Percentiles rank a stretch among this genome's conserved stretches.
These are phyloP conservation scores for Campoplex nolae DNA, from an alignment of 2,888 invertebrate species.

Conservation along the genomic window DNA sequence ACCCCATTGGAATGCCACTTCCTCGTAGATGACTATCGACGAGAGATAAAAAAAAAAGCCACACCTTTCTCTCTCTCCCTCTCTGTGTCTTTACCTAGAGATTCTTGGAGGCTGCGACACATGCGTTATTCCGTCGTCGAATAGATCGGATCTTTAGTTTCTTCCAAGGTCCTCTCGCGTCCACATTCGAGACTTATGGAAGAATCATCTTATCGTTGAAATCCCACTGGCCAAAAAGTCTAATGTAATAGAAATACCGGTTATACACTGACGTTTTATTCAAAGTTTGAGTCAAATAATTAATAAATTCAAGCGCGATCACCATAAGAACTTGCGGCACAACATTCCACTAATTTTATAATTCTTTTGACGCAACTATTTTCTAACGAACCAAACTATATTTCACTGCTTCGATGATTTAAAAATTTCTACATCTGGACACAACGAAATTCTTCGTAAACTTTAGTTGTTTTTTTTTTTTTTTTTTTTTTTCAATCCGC, in stretches of 20 bases:
- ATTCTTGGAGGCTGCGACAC: conserved; percentile 59
- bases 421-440: too few relatives aligned
- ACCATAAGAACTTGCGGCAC: background rate
- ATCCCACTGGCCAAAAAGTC: conserved; percentile 2
- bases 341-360: background rate
- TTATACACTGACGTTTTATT: conserved; percentile 3
- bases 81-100: conserved; percentile 15
- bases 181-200: background rate
- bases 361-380: too few relatives aligned
- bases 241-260: conserved; percentile 10
- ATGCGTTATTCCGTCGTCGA: conserved; percentile 59
- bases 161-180: conserved; percentile 21
- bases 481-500: background rate
- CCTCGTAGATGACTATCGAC: conserved; percentile 66
- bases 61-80: conserved; percentile 12
- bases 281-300: background rate
- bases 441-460: too few relatives aligned
- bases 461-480: too few relatives aligned
- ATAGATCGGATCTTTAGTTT: conserved; percentile 62
- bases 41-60: conserved; percentile 35
- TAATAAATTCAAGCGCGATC: background rate
- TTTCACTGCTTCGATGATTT: too few relatives aligned
- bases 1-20: conserved; percentile 65
- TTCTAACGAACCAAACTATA: background rate
- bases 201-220: conserved; percentile 40